phyloP scores from a whole-genome alignment of 2,888 invertebrate species.

The Apocheima hispidaria region DNA sequence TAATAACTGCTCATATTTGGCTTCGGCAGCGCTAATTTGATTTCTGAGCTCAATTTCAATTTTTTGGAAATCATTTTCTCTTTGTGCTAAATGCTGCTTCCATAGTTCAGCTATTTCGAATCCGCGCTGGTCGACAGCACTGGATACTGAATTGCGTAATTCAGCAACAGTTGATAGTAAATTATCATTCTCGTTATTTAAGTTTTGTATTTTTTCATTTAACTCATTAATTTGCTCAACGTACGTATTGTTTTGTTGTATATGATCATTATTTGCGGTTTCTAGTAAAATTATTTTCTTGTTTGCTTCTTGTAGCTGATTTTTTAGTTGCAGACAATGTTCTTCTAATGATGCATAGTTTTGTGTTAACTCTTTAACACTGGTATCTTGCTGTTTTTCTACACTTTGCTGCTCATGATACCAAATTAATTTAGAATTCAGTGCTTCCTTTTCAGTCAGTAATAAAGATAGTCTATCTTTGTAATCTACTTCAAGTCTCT shows the following conservation, averaged over 20 bases:
- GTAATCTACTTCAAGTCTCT: constrained; percentile 52
- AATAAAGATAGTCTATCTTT: constrained; percentile 53
- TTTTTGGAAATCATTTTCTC: constrained; percentile 87
- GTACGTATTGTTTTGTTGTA: constrained; percentile 52
- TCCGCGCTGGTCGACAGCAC: constrained; percentile 88
- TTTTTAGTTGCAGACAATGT: constrained; percentile 51
- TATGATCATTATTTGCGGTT: constrained; percentile 55
- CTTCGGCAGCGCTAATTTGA: constrained; percentile 82
- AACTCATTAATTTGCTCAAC: constrained; percentile 64
- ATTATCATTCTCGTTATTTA: constrained; percentile 77
- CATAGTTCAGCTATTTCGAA: constrained; percentile 89
- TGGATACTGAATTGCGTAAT: constrained; percentile 76
- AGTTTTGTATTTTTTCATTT: constrained; percentile 64
- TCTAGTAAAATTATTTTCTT: constrained; percentile 68
- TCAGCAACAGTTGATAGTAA: constrained; percentile 78
- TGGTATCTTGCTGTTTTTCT: constrained; percentile 41
- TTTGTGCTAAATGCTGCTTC: constrained; percentile 88
- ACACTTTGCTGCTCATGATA: constrained; percentile 50
- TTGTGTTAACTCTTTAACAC: constrained; percentile 53
- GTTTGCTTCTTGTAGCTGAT: constrained; percentile 69
- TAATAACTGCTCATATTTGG: constrained; percentile 77
- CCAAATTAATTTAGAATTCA: constrained; percentile 48
- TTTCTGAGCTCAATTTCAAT: constrained; percentile 79
- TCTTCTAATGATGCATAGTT: constrained; percentile 61
- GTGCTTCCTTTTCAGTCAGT: constrained; percentile 56